These are phyloP conservation scores for Cranoglanis bouderius DNA, from an alignment of 2,113 vertebrate species.

Conservation along the genomic window DNA sequence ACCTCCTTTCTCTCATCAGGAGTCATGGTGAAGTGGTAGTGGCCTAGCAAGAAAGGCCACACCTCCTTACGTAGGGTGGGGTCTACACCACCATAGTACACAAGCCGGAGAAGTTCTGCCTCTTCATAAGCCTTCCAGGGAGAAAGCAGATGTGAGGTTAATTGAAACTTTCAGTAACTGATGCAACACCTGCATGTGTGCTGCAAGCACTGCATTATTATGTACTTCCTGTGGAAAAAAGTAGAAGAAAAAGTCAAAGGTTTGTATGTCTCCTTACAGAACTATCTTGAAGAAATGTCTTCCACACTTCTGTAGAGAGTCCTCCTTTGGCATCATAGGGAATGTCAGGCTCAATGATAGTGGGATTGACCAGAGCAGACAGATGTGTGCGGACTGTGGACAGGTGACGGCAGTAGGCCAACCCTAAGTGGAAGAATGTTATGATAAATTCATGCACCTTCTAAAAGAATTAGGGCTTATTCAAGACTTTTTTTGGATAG, in stretches of 20 bases:
- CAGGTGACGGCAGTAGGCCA: conserved; percentile 95
- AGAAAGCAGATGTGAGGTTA: not conserved
- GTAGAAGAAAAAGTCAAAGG: not conserved
- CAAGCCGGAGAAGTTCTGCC: conserved; percentile 86
- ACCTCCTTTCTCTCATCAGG: conserved; percentile 86
- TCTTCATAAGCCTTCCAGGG: conserved; percentile 82
- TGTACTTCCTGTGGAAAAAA: not conserved
- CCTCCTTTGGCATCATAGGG: conserved; percentile 78
- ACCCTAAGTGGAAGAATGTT: conserved; percentile 73
- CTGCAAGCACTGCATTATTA: not conserved
- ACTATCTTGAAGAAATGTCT: conserved; percentile 83
- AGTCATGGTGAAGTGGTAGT: conserved; percentile 93
- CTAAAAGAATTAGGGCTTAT: not conserved
- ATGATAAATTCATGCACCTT: not conserved
- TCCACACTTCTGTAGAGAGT: conserved; percentile 85
- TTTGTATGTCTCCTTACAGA: conserved; percentile 71
- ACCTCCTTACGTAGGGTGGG: conserved; percentile 89
- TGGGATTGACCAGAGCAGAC: conserved; percentile 89
- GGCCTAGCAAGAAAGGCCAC: conserved; percentile 96
- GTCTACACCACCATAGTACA: conserved; percentile 93
- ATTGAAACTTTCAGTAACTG: not conserved
- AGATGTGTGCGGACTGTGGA: conserved; percentile 96
- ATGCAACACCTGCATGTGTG: not conserved
- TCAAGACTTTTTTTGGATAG: not conserved
- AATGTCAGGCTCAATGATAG: conserved; percentile 80